Conservation (phyloP, 2,113 vertebrate species). For the Chaetodon auriga region DNA sequence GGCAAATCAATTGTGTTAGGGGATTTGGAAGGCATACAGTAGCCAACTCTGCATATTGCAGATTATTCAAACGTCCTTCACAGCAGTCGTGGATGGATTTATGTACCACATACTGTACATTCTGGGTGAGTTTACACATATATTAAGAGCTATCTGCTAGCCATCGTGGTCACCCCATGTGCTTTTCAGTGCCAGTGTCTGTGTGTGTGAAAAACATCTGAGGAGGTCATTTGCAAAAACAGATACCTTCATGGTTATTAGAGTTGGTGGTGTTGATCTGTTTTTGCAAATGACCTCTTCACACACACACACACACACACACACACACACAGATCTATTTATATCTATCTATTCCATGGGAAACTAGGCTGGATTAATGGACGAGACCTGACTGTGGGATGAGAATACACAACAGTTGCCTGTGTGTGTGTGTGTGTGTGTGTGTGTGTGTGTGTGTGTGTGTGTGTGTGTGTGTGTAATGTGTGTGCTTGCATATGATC, state of each 20-base stretch:
- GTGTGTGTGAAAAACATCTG: background rate
- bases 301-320: too few relatives aligned
- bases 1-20: conserved; percentile 7
- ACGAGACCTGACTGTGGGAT: conserved; percentile 32
- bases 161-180: too few relatives aligned
- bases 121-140: background rate
- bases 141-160: too few relatives aligned
- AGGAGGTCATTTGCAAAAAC: background rate
- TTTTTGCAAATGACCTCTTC: too few relatives aligned
- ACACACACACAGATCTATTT: too few relatives aligned
- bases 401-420: background rate
- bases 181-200: too few relatives aligned
- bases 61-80: background rate
- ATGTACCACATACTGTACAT: background rate
- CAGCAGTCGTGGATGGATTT: background rate
- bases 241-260: too few relatives aligned
- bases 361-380: conserved; percentile 20
- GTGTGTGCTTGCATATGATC: conserved; percentile 30
- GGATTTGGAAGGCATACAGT: background rate
- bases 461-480: background rate
- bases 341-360: conserved; percentile 52
- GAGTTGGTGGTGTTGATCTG: too few relatives aligned
- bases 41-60: background rate
- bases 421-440: background rate
- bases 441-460: conserved; percentile 20